Evolutionary conservation across 2,888 invertebrate genomes (phyloP), one percentile per base, ranked within the genome.

Genomic region (Cristatella mucedo): DNA sequence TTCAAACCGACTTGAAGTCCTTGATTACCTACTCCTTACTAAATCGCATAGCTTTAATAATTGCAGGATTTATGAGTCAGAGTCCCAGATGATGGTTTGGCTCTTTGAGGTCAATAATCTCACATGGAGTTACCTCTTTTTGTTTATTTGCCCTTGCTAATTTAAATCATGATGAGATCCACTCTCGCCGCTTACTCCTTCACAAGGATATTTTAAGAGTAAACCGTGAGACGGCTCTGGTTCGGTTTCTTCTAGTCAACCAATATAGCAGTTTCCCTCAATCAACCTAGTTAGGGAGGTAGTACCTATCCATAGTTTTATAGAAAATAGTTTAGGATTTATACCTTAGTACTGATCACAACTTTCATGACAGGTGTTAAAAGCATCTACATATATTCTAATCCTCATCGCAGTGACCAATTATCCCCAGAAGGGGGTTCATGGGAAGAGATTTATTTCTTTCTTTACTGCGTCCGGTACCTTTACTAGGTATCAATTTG

Each of bases 1-100:
- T n/a, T 47, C 76, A 78, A 59, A 67, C 70, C 40, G 79, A 79
- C 72, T 69, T 78, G 63, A 79, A 78, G 53, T 69, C 74, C 48
- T 72, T 78, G 68, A 75, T 79, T 72, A 78, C 78, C 61, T 78
- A 78, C 70, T 78, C 77, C 49, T 79, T 78, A 26, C 74, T 79
- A 0, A 72, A 73, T 50, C 78, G 80, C 70, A 78, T 79, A 66
- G 71, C 74, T 6, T 53, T 78, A 54, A 72, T 76, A 18, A 67
- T 77, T 18, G 46, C 46, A 6, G 54, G 56, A 0, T 6, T 52
- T 24, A 39, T 53, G 24, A 41, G 41, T 1, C 36, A 37, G 1
- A 33, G 38, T n/a, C 19, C 18, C 2, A 41, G 47, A 30, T 53
- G 54, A 1, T 43, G 46, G 29, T 11, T 34, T 16, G 48, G 48